These are phyloP conservation scores for Colletes collaris DNA, from an alignment of 2,888 invertebrate genomes.

Conservation along the genomic window DNA sequence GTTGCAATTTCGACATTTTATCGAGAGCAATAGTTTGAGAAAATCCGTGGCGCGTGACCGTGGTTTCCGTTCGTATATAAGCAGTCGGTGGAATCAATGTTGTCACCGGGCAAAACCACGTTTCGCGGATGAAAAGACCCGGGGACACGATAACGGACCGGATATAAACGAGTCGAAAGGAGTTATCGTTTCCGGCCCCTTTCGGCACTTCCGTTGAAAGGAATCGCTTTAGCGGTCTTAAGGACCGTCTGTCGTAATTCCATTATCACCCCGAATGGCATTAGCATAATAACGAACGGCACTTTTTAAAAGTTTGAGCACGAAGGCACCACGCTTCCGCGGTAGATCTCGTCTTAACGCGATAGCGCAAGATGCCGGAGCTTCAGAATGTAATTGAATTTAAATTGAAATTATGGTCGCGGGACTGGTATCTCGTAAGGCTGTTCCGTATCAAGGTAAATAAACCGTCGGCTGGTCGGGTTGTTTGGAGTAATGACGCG, in stretches of 20 bases:
- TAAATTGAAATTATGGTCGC: slow-evolving; percentile 46
- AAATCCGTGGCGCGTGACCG: slow-evolving; percentile 5
- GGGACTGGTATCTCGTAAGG: slow-evolving; percentile 4
- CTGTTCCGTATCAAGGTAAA: slow-evolving; percentile 5
- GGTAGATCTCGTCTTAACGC: slow-evolving; percentile 34
- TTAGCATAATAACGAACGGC: slow-evolving; percentile 74
- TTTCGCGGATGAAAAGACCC: slow-evolving; percentile 38
- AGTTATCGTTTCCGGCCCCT: slow-evolving; percentile 61
- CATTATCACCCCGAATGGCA: slow-evolving; percentile 73
- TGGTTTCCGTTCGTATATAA: not conserved
- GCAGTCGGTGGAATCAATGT: not conserved
- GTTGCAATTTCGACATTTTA: too few species aligned
- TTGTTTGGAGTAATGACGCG: not conserved
- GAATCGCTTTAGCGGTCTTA: slow-evolving; percentile 58
- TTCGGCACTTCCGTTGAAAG: slow-evolving; percentile 54
- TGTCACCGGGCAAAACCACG: slow-evolving; percentile 5
- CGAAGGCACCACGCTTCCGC: slow-evolving; percentile 18
- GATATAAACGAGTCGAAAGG: slow-evolving; percentile 49
- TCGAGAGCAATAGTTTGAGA: not conserved
- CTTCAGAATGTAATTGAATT: slow-evolving; percentile 54
- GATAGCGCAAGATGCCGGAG: slow-evolving; percentile 39
- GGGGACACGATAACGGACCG: slow-evolving; percentile 48
- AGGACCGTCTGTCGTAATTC: slow-evolving; percentile 71
- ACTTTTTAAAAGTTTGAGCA: slow-evolving; percentile 57
- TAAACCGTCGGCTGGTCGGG: not conserved